A percentile compares a stretch with the other conserved stretches of the same genome.
Conservation (phyloP, 2,888 invertebrate genomes). For the Rhyacophila evoluta region DNA sequence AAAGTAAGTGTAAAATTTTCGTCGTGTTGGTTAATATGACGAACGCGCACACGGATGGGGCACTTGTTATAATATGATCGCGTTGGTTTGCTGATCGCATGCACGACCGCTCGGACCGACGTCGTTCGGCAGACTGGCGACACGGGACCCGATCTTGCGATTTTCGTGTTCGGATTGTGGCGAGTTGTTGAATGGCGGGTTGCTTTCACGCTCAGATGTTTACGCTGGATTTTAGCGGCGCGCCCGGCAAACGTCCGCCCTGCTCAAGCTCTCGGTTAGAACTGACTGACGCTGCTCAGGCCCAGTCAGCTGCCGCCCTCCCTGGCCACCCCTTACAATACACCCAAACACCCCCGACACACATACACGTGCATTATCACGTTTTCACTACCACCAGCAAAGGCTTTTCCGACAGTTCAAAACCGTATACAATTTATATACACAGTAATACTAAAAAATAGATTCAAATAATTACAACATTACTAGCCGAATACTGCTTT, state of each 20-base stretch:
- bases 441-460: no score
- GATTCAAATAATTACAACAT: no score
- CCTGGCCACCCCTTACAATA: conserved; percentile 20
- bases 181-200: conserved; percentile 30
- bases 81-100: conserved; percentile 35
- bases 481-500: no score
- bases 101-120: conserved; percentile 37
- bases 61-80: conserved; percentile 32
- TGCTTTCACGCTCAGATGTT: conserved; percentile 19
- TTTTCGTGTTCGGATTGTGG: conserved; percentile 23
- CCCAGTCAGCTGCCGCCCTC: conserved; percentile 28
- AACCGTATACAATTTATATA: no score
- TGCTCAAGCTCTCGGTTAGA: conserved; percentile 43
- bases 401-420: background rate
- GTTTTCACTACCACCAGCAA: background rate
- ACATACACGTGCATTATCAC: background rate
- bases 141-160: background rate
- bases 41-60: conserved; percentile 7
- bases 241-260: conserved; percentile 48
- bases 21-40: background rate
- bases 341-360: conserved; percentile 19
- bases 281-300: conserved; percentile 40
- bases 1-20: background rate
- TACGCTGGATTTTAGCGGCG: conserved; percentile 25
- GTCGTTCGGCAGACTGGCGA: conserved; percentile 37